Evolutionary conservation across 2,888 invertebrate species (phyloP).

Genomic region (Agapetus fuscipes): DNA sequence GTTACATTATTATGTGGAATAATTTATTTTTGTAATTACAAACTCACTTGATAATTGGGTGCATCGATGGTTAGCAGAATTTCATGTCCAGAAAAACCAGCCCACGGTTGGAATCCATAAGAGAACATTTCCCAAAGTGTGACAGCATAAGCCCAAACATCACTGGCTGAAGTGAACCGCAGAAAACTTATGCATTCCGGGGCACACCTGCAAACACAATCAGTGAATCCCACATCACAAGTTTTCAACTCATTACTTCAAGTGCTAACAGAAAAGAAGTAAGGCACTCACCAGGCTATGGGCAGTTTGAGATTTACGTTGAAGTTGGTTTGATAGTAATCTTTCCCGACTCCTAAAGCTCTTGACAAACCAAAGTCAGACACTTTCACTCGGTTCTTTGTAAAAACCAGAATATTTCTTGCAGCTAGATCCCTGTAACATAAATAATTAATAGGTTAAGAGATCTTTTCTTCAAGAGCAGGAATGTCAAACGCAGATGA

Average conservation of each 20-base stretch:
- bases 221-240: too few relatives aligned
- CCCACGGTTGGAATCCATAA: conserved; percentile 98
- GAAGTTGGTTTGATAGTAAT: conserved; percentile 98
- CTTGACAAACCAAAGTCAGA: conserved; percentile 96
- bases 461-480: conserved; percentile 1
- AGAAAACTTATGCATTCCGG: conserved; percentile 96
- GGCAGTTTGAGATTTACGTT: conserved; percentile 95
- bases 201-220: conserved; percentile 63
- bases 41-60: conserved; percentile 78
- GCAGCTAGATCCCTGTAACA: conserved; percentile 85
- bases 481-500: conserved; percentile 1
- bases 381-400: conserved; percentile 93
- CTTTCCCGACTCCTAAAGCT: conserved; percentile 93
- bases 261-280: conserved; percentile 9
- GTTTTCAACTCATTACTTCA: too few relatives aligned
- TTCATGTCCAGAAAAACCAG: conserved; percentile 85
- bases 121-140: conserved; percentile 99
- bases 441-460: conserved; percentile 11
- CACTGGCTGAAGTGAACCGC: conserved; percentile 92
- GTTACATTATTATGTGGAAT: too few relatives aligned
- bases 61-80: conserved; percentile 93
- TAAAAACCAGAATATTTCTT: conserved; percentile 94
- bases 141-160: conserved; percentile 97
- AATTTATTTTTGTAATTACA: too few relatives aligned
- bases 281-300: conserved; percentile 76